Evolutionary conservation across 2,113 vertebrate species (phyloP).

Genomic region (Polypterus senegalus): DNA sequence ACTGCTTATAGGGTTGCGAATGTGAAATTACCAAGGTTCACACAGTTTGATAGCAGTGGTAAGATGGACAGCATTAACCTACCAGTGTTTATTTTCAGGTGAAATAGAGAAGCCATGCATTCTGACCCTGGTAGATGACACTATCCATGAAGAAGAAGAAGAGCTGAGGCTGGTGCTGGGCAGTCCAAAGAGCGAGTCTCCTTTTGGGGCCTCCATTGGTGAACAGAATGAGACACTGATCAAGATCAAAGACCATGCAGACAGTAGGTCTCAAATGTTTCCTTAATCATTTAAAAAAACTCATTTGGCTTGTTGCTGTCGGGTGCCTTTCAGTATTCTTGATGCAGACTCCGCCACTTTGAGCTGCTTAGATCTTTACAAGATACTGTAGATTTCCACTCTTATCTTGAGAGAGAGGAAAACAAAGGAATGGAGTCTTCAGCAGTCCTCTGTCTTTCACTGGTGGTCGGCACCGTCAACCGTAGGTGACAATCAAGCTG

Average conservation of each 20-base stretch:
- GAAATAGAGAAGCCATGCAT: conserved; percentile 74
- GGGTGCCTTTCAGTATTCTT: not conserved
- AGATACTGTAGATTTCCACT: not conserved
- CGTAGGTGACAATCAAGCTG: not conserved
- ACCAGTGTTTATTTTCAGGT: conserved; percentile 42
- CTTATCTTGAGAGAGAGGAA: not conserved
- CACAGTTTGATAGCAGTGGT: no score
- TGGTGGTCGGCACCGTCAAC: no score
- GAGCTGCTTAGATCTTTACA: not conserved
- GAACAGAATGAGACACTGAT: conserved; percentile 75
- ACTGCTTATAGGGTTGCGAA: no score
- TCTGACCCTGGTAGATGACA: conserved; percentile 63
- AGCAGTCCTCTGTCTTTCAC: no score
- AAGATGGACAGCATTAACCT: no score
- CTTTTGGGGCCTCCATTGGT: conserved; percentile 75
- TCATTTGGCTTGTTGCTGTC: not conserved
- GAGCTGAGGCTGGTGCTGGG: conserved; percentile 84
- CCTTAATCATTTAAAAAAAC: conserved; percentile 2
- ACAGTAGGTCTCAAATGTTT: conserved; percentile 58
- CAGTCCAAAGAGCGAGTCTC: conserved; percentile 67
- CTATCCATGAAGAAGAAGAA: conserved; percentile 69
- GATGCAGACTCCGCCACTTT: not conserved
- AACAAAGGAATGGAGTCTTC: not conserved
- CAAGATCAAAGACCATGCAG: conserved; percentile 71
- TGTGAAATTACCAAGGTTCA: no score